Base-by-base conservation (phyloP, 2,888 invertebrate genomes). In the Willowsia nigromaculata region DNA sequence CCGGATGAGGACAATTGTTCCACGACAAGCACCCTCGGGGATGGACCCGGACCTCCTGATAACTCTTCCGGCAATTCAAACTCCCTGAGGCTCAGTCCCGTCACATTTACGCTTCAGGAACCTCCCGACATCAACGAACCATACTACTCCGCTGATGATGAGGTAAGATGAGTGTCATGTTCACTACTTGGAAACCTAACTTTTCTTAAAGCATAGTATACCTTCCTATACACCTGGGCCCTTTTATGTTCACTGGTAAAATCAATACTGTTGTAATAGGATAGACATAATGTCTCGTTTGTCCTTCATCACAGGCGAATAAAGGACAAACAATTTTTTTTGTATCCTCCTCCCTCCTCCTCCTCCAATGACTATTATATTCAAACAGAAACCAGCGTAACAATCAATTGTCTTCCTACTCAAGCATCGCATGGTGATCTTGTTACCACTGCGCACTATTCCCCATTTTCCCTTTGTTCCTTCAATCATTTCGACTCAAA, bases 41-140 rank as follows among this genome's bases (percentile, higher is more conserved):
- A 92, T 89, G 92, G 92, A 3, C 92, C 91, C 0, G 92, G 91
- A 9, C 90, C 86, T n/a, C 90, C 90, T 33, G 90, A 90, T 27
- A 90, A 86, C 33, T 91, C 90, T 43, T 91, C 91, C 4, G 91
- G 91, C 15, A 91, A 91, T 59, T 91, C 91, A 25, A 91, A 91
- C 30, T 90, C 91, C 50, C 83, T 91, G 43, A 85, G 91, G 87
- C 91, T 93, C 43, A 92, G 92, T 50, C 93, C 92, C 43, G 92
- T 93, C 88, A 93, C 92, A 76, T 92, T 92, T 90, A 93, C 91
- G 68, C 89, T 92, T 84, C 92, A 92, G 88, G 91, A 91, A 83
- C 93, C 92, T 82, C 90, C 86, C 15, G 93, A 92, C 76, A 81
- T 85, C 62, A 89, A 85, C 68, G 91, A 93, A 50, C 90, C 88